These are phyloP conservation scores for Theristus sp. DNA, from an alignment of 2,888 invertebrate genomes.

Conservation along the genomic window DNA sequence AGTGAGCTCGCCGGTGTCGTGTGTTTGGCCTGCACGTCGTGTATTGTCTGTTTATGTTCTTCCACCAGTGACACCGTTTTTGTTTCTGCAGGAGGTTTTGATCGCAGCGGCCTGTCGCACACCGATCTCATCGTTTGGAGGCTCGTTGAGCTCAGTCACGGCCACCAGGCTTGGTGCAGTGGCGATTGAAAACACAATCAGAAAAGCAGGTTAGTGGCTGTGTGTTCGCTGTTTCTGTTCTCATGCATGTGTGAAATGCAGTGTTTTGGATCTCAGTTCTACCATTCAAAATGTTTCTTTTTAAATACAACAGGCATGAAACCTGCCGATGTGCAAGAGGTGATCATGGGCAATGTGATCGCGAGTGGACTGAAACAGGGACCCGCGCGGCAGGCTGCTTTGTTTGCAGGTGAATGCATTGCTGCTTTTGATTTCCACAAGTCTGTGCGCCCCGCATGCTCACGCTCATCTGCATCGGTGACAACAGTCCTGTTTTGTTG, in stretches of 20 bases:
- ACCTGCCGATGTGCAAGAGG: slow-evolving; percentile 59
- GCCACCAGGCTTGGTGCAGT: slow-evolving; percentile 72
- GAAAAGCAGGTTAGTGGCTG: slow-evolving; percentile 33
- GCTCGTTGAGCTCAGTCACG: slow-evolving; percentile 52
- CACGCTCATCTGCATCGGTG: too few relatives aligned
- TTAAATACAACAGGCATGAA: too few relatives aligned
- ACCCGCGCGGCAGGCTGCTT: slow-evolving; percentile 79
- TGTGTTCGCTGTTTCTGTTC: too few relatives aligned
- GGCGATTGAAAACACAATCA: slow-evolving; percentile 52
- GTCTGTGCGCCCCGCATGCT: too few relatives aligned
- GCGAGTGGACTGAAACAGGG: slow-evolving; percentile 73
- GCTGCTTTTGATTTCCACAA: too few relatives aligned
- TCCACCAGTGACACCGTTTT: too few relatives aligned
- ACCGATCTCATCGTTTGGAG: slow-evolving; percentile 87
- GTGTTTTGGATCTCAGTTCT: too few relatives aligned
- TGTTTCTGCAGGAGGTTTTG: slow-evolving; percentile 78
- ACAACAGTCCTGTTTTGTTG: neutral
- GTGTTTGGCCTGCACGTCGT: too few relatives aligned
- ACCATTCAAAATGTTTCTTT: too few relatives aligned
- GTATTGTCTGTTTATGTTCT: too few relatives aligned
- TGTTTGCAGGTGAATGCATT: slow-evolving; percentile 73
- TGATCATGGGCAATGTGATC: slow-evolving; percentile 64
- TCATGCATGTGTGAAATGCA: too few relatives aligned
- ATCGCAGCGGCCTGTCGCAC: slow-evolving; percentile 82
- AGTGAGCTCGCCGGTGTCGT: too few relatives aligned